Base-by-base conservation (phyloP, 2,888 invertebrate genomes). In the Polymixis lichenea region DNA sequence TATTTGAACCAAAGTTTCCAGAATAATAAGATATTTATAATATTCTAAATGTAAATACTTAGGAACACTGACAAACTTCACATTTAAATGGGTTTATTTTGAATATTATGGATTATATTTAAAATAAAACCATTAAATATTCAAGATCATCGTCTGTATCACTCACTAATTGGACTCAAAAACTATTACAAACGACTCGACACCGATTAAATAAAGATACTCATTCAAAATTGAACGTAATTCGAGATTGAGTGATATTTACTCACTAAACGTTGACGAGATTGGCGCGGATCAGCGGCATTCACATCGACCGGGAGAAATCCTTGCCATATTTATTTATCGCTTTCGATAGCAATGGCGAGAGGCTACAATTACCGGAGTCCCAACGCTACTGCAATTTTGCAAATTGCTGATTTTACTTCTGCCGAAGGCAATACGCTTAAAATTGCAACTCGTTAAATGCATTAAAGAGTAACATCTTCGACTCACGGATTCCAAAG, bases 361-460 rank as follows among this genome's bases (percentile, higher is more conserved):
- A 93, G 92, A 92, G 93, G 93, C 92, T 91, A 92, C 94, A 95
- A 95, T 95, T 95, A 95, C 93, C 77, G 83, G 75, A 88, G 91
- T 80, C 92, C 93, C 91, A 92, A 91, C 92, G 94, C 93, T 90
- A 92, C 93, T 93, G 95, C 95, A 95, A 96, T 96, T 94, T 95
- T 81, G 89, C 90, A 95, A 96, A 95, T 96, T 94, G 95, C 94
- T 88, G 92, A 95, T 94, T 93, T 95, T 93, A 93, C 93, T 94
- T 92, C 84, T 89, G 93, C 93, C 94, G 89, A 90, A 89, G 94
- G 95, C 94, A 92, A 94, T 93, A 92, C 92, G 89, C 92, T 91
- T 92, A 89, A 93, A 93, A 95, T 95, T 95, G 94, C 94, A 92
- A 90, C 92, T 94, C 92, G 93, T 93, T 94, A 93, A 90, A 88